Base-by-base conservation (phyloP, 1,140 invertebrate species). In the Teleogryllus occipitalis region DNA sequence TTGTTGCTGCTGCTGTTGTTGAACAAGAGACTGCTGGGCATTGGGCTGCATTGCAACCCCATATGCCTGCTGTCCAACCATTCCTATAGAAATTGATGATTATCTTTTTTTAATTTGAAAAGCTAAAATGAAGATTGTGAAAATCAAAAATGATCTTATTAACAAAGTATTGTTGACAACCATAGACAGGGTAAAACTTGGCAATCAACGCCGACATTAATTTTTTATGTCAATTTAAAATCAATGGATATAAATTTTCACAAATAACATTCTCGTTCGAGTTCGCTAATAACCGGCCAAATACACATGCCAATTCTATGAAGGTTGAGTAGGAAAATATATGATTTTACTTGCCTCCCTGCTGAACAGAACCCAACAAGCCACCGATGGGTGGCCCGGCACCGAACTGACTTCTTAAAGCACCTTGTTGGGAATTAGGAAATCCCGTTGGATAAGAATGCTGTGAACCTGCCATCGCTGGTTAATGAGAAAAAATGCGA, bases 401-500 rank as follows among this genome's bases (percentile, higher is more conserved):
- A 18, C 86, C 89, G 85, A 90, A 90, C 81, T 90, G 89, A 81
- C 83, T 87, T 75, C 89, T 84, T 86, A 90, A 88, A 12, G 86
- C 83, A 54, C 84, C 85, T 84, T 89, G 88, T 81, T 89, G 89
- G 12, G 87, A 82, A 83, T 87, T 89, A 79, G 88, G 87, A 81
- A 90, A 88, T 54, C 88, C 88, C 80, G 88, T 86, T 82, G 89
- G 87, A 81, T 89, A 91, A 76, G 88, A 87, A 86, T 90, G 89
- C 78, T 88, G 88, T 80, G 89, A 88, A 18, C 88, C 89, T 76
- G 89, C 86, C 90, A 90, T 90, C 78, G 10, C 74, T 22, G n/a
- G 14, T 72, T 14, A 72, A 72, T 72, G 27, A 39, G 27, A 39
- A 39, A 39, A n/a, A 39, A 39, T 5, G 27, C 27, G 27, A 39